phyloP scores from a whole-genome alignment of 2,113 vertebrate genomes.

The Tenrec ecaudatus region DNA sequence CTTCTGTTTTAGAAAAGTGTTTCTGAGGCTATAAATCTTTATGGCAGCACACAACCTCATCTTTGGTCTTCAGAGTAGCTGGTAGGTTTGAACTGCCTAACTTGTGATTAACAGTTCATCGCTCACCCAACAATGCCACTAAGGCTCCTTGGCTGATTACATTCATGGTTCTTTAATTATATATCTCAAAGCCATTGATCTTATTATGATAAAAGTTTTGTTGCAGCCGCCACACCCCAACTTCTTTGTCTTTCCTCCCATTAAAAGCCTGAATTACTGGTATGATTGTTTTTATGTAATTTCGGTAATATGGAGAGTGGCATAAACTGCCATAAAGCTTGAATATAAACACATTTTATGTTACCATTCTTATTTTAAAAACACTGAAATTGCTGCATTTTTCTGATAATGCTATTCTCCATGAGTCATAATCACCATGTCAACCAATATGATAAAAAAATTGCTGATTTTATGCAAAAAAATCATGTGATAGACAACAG shows the following conservation, averaged over 20 bases:
- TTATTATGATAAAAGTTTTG: background rate
- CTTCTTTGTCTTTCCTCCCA: conserved; percentile 49
- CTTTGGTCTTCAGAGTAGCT: too few relatives aligned
- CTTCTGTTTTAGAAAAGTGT: too few relatives aligned
- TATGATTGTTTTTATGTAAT: conserved; percentile 18
- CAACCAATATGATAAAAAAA: conserved; percentile 46
- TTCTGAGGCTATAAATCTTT: too few relatives aligned
- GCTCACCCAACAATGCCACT: too few relatives aligned
- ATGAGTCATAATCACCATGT: conserved; percentile 50
- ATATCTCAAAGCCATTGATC: background rate
- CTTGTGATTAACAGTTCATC: too few relatives aligned
- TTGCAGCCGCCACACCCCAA: background rate
- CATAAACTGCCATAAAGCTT: conserved; percentile 35
- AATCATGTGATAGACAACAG: conserved; percentile 55
- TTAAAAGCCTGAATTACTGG: background rate
- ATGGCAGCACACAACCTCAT: too few relatives aligned
- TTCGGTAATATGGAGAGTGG: background rate
- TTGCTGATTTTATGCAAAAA: conserved; percentile 27
- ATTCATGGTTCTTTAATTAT: background rate
- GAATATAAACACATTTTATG: background rate
- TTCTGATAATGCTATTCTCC: conserved; percentile 43
- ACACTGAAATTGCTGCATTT: background rate
- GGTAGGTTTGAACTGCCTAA: too few relatives aligned
- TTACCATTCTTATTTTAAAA: conserved; percentile 10
- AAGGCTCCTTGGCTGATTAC: too few relatives aligned